Evolutionary conservation across 2,888 invertebrate species (phyloP), one percentile per base, ranked within the genome.

Genomic region (Drosophila neutralis): DNA sequence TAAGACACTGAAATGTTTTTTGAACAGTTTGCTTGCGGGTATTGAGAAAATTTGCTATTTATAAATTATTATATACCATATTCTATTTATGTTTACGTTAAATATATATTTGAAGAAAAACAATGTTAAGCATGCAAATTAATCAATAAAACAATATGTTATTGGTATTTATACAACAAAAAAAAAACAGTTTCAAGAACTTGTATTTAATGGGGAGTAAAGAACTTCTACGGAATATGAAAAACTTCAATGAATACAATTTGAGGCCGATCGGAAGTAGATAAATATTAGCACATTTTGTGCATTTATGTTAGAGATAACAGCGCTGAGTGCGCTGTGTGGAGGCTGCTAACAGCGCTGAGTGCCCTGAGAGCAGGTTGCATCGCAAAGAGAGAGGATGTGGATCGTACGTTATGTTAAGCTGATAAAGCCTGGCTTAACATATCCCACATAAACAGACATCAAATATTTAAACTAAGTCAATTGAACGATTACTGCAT

Each of bases 1-100:
- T 73, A 72, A 83, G 72, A 45, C 54, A 70, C 49, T 45, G 67
- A 65, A 42, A 56, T 53, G 31, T 69, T 82, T 72, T 82, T 78
- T 81, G 59, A 78, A 68, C 51, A 69, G 68, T 73, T 83, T 73
- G 80, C 84, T 86, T 86, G 83, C 83, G 79, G 83, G 82, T 73
- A 74, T 63, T 84, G 58, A 86, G 77, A 79, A 69, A 68, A 70
- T 73, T 64, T 83, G 60, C 79, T 79, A 81, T 81, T 83, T 83
- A 83, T 79, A 82, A 83, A 83, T 80, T 82, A 82, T 80, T 79
- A 78, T 80, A 73, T 83, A 83, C 67, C 73, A 73, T 68, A 73
- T 65, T 79, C 67, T 77, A 80, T 75, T 86, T 79, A 83, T 77
- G 58, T 74, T 86, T 81, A 83, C 79, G 81, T 86, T 80, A 66